Evolutionary conservation across 2,113 vertebrate genomes (phyloP).

Genomic region (Felis chaus): DNA sequence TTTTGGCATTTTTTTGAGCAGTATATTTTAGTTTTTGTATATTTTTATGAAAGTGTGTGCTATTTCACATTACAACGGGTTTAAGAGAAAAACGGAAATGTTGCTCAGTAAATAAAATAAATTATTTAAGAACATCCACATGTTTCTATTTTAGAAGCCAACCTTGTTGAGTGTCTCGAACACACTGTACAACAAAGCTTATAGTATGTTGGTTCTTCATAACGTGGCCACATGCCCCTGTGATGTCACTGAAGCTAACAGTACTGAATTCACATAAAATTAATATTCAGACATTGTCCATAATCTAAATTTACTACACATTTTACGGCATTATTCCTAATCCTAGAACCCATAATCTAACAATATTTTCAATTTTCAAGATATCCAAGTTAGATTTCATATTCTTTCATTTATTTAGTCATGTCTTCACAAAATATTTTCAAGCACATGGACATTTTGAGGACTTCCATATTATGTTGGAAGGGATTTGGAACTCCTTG

Average conservation of each 20-base stretch:
- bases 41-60: not conserved
- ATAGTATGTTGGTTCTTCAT: not conserved
- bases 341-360: not conserved
- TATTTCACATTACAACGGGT: not conserved
- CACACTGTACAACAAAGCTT: not conserved
- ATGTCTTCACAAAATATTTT: not conserved
- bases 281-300: not conserved
- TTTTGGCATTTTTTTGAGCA: not conserved
- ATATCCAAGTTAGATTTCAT: not conserved
- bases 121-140: not conserved
- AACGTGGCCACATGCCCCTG: not conserved
- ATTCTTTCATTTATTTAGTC: not conserved
- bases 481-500: not conserved
- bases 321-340: not conserved
- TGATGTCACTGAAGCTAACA: not conserved
- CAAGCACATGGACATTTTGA: not conserved
- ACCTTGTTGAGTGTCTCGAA: not conserved
- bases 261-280: not conserved
- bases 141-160: not conserved
- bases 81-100: not conserved
- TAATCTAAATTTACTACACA: not conserved
- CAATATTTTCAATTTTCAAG: not conserved
- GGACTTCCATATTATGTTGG: not conserved
- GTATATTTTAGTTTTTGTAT: not conserved
- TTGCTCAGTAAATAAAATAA: not conserved